Evolutionary conservation across 2,113 vertebrate species (phyloP).

Genomic region (Sorex fumeus): DNA sequence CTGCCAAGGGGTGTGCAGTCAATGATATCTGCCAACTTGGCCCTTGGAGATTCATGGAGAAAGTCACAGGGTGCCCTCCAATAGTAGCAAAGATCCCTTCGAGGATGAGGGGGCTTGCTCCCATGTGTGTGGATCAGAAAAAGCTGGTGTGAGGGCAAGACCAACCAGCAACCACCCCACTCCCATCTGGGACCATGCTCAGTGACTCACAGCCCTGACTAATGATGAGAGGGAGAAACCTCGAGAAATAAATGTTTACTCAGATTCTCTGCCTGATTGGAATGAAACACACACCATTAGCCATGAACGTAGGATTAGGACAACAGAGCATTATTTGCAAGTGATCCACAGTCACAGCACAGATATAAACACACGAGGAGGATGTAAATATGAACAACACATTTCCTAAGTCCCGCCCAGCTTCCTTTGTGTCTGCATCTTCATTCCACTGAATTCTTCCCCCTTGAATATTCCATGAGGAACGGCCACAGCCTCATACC

Average conservation of each 20-base stretch:
- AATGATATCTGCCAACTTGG: background rate
- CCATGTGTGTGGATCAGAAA: background rate
- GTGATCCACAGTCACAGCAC: slow-evolving; percentile 66
- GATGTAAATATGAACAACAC: slow-evolving; percentile 64
- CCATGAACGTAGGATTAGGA: slow-evolving; percentile 77
- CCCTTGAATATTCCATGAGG: background rate
- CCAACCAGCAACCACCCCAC: background rate
- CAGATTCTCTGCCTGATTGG: slow-evolving; percentile 59
- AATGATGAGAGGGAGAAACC: slow-evolving; percentile 58
- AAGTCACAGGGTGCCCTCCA: background rate
- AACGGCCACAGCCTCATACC: background rate
- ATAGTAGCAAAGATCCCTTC: background rate
- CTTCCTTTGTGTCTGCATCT: background rate
- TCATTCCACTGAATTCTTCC: slow-evolving; percentile 17
- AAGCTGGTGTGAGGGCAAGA: background rate
- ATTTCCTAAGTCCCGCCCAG: slow-evolving; percentile 37
- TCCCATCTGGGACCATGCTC: background rate
- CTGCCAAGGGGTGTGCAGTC: background rate
- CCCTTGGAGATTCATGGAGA: background rate
- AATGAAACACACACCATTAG: slow-evolving; percentile 78
- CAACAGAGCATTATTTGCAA: slow-evolving; percentile 74
- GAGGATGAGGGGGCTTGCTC: accelerated
- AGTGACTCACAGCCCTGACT: slow-evolving; percentile 40
- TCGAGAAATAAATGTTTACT: slow-evolving; percentile 78
- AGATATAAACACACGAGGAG: slow-evolving; percentile 43